These are phyloP conservation scores for Reticulitermes speratus DNA, from an alignment of 1,140 invertebrate genomes.

Conservation along the genomic window DNA sequence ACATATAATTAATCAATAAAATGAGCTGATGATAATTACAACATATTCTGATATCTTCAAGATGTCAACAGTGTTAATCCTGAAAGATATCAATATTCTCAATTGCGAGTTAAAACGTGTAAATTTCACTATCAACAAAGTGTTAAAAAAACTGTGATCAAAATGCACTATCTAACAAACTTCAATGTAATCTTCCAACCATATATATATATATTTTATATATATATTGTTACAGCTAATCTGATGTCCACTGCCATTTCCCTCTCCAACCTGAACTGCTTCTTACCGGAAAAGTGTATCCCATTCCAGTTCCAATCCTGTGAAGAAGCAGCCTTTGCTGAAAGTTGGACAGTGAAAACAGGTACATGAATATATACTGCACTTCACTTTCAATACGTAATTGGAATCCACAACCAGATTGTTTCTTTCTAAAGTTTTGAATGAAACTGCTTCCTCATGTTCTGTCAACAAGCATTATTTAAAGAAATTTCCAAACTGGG, in stretches of 20 bases:
- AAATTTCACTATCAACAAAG: background rate
- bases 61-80: too few relatives aligned
- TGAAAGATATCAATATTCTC: too few relatives aligned
- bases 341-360: constrained; percentile 30
- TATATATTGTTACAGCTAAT: background rate
- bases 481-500: too few relatives aligned
- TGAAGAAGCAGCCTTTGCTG: constrained; percentile 34
- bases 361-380: constrained; percentile 18
- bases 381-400: background rate
- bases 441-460: background rate
- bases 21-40: too few relatives aligned
- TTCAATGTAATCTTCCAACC: background rate
- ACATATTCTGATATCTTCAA: too few relatives aligned
- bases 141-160: background rate
- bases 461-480: too few relatives aligned
- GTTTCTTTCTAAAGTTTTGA: background rate
- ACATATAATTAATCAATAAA: background rate
- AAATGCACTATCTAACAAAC: background rate
- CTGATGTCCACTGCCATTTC: background rate
- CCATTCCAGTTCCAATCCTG: constrained; percentile 36
- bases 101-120: background rate
- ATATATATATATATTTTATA: too few relatives aligned
- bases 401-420: background rate
- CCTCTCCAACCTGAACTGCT: constrained; percentile 15
- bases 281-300: constrained; percentile 36